Evolutionary conservation across 2,888 invertebrate species (phyloP), one percentile per base, ranked within the genome.

Genomic region (Halocaridina rubra): DNA sequence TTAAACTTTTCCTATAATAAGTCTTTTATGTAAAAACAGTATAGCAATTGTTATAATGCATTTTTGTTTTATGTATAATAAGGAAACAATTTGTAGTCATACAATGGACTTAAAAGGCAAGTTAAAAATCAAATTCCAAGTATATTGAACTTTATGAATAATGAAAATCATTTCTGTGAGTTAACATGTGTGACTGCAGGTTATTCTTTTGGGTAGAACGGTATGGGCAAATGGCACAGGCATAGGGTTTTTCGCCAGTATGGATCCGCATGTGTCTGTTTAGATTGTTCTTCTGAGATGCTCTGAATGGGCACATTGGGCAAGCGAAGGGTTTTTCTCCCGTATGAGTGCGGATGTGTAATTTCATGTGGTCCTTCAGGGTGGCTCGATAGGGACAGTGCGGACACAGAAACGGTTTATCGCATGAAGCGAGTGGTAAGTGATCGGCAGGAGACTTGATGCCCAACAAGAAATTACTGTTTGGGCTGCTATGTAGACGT

Each of bases 271-370:
- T 61, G 32, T 77, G 75, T 19, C 19, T 16, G 30, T 77, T 77
- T n/a, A 61, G 19, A 29, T 59, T 77, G 59, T 61, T 61, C 24
- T 77, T 33, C 22, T 74, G 84, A 13, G 84, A 61, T 10, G 81
- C 74, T n/a, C 79, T 78, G 64, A 61, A 84, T 10, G 79, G 39
- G 53, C 84, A 84, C n/a, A 46, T 74, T 4, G 84, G 64, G 64
- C 84, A 84, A 3, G 79, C 32, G 64, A 72, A 79, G 16, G 79
- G 79, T 5, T 78, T 78, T 32, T 84, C 79, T 3, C 79, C 79
- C 22, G 84, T 84, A 30, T 81, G 81, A n/a, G 46, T 81, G 16
- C 67, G 75, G 19, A 81, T 61, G 64, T 76, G 81, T 53, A 46
- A 30, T 8, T 13, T 61, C 10, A 77, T 59, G n/a, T 53, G 16